A percentile compares a stretch with the other conserved stretches of the same genome.
Conservation (phyloP, 2,888 invertebrate species). For the Ornithoptera alexandrae region DNA sequence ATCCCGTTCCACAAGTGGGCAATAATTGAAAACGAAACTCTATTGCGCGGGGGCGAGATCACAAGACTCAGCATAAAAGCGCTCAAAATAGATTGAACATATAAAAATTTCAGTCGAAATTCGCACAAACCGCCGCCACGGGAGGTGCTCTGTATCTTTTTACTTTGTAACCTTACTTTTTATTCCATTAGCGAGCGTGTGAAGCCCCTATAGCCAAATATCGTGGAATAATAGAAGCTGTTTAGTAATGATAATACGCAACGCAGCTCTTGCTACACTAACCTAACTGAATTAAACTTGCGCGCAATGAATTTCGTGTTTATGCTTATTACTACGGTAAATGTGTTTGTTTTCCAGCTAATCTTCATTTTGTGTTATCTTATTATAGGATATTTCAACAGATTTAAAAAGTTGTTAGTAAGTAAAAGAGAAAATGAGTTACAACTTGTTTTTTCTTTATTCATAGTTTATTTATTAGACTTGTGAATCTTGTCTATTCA, state of each 20-base stretch:
- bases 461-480: no score
- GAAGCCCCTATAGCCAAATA: slow-evolving; percentile 77
- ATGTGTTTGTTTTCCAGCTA: slow-evolving; percentile 53
- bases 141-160: slow-evolving; percentile 77
- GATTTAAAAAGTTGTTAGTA: no score
- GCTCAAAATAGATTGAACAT: slow-evolving; percentile 78
- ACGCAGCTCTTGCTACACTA: slow-evolving; percentile 62
- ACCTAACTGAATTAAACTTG: slow-evolving; percentile 72
- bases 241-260: slow-evolving; percentile 77
- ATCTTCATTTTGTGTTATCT: slow-evolving; percentile 38
- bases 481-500: no score
- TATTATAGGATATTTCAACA: slow-evolving; percentile 29
- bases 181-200: slow-evolving; percentile 79
- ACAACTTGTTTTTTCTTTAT: no score
- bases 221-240: slow-evolving; percentile 79
- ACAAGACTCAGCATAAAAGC: slow-evolving; percentile 77
- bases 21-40: slow-evolving; percentile 80
- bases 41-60: slow-evolving; percentile 69
- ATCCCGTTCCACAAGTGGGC: slow-evolving; percentile 79
- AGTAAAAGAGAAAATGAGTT: no score
- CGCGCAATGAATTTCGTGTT: slow-evolving; percentile 58
- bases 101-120: slow-evolving; percentile 80
- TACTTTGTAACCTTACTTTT: slow-evolving; percentile 80
- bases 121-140: slow-evolving; percentile 74
- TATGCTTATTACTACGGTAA: slow-evolving; percentile 55